Conservation (phyloP, 2,888 invertebrate genomes). For the Pyrrhia umbra region DNA sequence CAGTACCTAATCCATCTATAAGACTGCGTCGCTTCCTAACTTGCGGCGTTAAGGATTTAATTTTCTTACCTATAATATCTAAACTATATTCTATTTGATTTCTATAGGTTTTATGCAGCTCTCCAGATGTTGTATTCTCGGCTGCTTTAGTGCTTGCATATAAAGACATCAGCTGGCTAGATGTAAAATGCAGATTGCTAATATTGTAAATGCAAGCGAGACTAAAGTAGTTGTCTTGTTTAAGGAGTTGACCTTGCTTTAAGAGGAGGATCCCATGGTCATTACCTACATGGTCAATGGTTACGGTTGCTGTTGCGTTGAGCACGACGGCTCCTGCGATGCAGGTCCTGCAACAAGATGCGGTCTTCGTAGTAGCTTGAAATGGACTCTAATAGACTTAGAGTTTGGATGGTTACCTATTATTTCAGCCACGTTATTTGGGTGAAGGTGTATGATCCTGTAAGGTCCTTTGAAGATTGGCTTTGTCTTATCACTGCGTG, state of each 20-base stretch:
- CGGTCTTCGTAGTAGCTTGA: constrained; percentile 15
- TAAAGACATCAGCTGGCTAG: constrained; percentile 1
- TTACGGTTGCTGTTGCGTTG: constrained; percentile 5
- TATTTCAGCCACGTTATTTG: no score
- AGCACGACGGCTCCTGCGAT: constrained; percentile 9
- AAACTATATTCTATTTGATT: constrained; percentile 10
- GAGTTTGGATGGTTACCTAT: constrained; percentile 11
- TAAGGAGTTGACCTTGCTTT: no score
- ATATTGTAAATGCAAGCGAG: no score
- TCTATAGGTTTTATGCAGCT: constrained; percentile 6
- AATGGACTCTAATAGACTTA: constrained; percentile 19
- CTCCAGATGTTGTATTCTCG: neutral
- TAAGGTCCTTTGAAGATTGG: constrained; percentile 2
- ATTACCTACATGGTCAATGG: no score
- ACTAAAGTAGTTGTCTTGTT: no score
- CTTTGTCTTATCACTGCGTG: neutral
- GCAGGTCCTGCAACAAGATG: constrained; percentile 20
- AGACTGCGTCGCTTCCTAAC: constrained; percentile 8
- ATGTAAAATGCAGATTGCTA: neutral
- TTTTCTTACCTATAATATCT: constrained; percentile 4
- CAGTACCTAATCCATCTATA: constrained; percentile 9
- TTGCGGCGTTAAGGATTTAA: constrained; percentile 6
- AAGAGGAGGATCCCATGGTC: constrained; percentile 13
- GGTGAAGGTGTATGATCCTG: no score
- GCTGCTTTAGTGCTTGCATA: constrained; percentile 1